These are phyloP conservation scores for Rhinoderma darwinii DNA, from an alignment of 2,113 vertebrate species.

Conservation along the genomic window DNA sequence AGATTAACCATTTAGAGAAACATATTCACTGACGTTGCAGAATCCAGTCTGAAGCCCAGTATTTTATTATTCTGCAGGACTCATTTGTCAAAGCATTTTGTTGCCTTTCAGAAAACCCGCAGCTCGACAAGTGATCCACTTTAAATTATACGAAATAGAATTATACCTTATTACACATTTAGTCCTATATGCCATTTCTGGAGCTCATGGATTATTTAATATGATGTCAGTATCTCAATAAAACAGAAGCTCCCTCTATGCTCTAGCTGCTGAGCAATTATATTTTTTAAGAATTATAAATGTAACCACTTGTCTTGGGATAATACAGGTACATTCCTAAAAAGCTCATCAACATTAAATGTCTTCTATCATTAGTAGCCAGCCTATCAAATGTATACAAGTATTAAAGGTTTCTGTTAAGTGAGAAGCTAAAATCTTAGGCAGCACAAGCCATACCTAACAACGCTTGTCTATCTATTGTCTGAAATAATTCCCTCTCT, in stretches of 20 bases:
- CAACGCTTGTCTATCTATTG: slow-evolving; percentile 65
- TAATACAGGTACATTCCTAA: not conserved
- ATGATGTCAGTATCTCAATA: slow-evolving; percentile 35
- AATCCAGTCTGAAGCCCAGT: not conserved
- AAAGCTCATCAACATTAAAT: slow-evolving; percentile 6
- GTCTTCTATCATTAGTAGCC: slow-evolving; percentile 31
- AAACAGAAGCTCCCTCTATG: not conserved
- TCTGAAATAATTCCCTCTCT: slow-evolving; percentile 63
- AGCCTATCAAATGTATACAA: slow-evolving; percentile 50
- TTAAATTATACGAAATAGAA: slow-evolving; percentile 19
- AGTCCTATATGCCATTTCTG: slow-evolving; percentile 1
- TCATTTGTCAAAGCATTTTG: slow-evolving; percentile 2
- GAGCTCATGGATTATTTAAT: slow-evolving; percentile 26
- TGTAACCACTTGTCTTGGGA: slow-evolving; percentile 23
- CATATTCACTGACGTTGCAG: not conserved
- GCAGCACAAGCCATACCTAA: slow-evolving; percentile 51
- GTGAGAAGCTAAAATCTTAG: slow-evolving; percentile 61
- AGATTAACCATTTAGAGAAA: not conserved
- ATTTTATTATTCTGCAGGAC: slow-evolving; percentile 1
- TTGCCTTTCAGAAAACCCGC: not conserved
- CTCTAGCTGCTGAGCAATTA: not conserved
- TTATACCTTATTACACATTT: slow-evolving; percentile 20
- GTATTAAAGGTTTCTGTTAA: slow-evolving; percentile 43
- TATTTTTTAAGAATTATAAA: slow-evolving; percentile 29
- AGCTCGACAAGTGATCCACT: slow-evolving; percentile 12